Percentiles rank a stretch among this genome's conserved stretches.
Conservation (phyloP, 2,797 vertebrate species). For the Tolypeutes matacus region DNA sequence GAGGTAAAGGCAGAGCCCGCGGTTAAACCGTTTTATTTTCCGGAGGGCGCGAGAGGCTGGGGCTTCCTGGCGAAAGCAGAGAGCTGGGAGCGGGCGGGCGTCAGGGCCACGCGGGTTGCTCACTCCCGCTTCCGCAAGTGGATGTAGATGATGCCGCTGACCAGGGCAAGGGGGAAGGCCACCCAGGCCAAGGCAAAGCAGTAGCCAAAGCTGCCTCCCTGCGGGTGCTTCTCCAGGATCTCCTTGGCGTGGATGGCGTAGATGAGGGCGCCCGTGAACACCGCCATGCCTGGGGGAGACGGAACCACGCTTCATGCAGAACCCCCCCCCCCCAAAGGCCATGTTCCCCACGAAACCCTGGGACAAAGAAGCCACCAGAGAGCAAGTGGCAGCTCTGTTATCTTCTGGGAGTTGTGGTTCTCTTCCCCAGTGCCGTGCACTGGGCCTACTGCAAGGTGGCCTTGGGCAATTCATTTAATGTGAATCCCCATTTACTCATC, state of each 20-base stretch:
- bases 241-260: slow-evolving; percentile 91
- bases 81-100: rapidly evolving
- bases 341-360: background rate
- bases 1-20: background rate
- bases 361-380: background rate
- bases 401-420: background rate
- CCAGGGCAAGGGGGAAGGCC: slow-evolving; percentile 91
- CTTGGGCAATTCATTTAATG: background rate
- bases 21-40: slow-evolving; percentile 68
- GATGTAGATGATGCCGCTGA: slow-evolving; percentile 92
- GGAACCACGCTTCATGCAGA: rapidly evolving
- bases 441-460: background rate
- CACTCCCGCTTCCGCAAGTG: slow-evolving; percentile 93
- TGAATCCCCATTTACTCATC: background rate
- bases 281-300: slow-evolving; percentile 88
- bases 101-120: slow-evolving; percentile 15
- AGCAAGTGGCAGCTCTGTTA: background rate
- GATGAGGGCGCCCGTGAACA: slow-evolving; percentile 92
- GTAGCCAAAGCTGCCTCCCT: slow-evolving; percentile 91
- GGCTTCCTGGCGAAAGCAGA: background rate
- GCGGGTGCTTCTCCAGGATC: slow-evolving; percentile 86
- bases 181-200: slow-evolving; percentile 94
- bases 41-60: background rate
- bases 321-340: background rate
- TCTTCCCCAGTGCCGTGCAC: rapidly evolving